A percentile compares a stretch with the other conserved stretches of the same genome.
These are phyloP conservation scores for Sapayoa aenigma DNA, from an alignment of 2,113 vertebrate species.

Conservation along the genomic window DNA sequence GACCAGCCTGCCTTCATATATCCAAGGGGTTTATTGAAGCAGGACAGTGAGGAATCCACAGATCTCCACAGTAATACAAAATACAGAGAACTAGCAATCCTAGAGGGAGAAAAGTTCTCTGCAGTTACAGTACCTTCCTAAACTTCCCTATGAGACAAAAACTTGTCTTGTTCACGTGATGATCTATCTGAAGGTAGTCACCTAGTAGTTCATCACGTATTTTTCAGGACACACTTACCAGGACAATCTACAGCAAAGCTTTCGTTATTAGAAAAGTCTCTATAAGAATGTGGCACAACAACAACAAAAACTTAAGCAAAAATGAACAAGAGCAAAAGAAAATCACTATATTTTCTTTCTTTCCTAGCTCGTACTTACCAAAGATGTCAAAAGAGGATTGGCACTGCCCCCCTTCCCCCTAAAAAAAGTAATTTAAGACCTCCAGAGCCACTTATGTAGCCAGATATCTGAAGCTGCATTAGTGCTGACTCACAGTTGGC, in stretches of 20 bases:
- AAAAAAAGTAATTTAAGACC: neutral
- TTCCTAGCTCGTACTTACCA: neutral
- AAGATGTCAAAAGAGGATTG: neutral
- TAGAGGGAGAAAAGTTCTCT: neutral
- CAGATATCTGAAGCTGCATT: neutral
- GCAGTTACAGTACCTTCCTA: neutral
- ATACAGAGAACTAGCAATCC: neutral
- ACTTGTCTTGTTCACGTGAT: neutral
- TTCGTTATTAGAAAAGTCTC: neutral
- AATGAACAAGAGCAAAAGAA: neutral
- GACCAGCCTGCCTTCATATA: neutral
- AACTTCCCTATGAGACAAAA: neutral
- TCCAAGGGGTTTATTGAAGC: neutral
- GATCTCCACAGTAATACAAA: neutral
- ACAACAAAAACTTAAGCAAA: neutral
- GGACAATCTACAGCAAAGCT: neutral
- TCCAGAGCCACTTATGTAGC: neutral
- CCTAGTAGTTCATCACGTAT: neutral
- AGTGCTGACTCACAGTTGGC: neutral
- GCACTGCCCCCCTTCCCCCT: rapidly evolving
- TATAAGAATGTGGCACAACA: neutral
- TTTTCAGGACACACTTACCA: neutral
- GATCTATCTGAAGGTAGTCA: no score
- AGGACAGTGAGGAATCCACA: neutral
- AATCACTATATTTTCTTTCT: neutral